Evolutionary conservation across 2,113 vertebrate species (phyloP), one percentile per base, ranked within the genome.

Genomic region (Bubo scandiacus): DNA sequence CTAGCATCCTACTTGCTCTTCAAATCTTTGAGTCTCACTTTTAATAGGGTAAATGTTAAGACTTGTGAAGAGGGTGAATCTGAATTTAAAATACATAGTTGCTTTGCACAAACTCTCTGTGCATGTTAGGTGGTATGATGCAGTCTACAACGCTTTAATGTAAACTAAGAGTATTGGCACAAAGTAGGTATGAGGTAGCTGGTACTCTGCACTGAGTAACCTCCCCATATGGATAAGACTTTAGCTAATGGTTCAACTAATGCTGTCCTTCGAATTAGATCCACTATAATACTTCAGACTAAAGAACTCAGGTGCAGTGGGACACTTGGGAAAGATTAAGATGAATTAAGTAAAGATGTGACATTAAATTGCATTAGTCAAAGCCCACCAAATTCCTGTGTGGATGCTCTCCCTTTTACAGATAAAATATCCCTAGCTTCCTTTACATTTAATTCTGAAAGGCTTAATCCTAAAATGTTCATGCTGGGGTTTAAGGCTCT

Each of bases 261-360:
- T 43, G 77, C 61, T 67, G 20, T 62, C 77, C 74, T 92, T 58
- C 3, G 8, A 72, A 85, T 75, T 36, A 79, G 61, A 91, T 68
- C 52, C 89, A 29, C 66, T 9, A 3, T 40, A 91, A 85, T 65
- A 68, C 84, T 94, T 75, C 36, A 63, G 71, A 81, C 70, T 75
- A 67, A 81, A 87, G 77, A 96, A 84, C 51, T 92, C n/a, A 6
- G 49, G 52, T 81, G 86, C 70, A 87, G 65, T 49, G 62, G 43
- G 62, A 85, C 90, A 70, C 67, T 73, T 67, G 74, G 85, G 81
- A 88, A 95, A 93, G 90, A 92, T 94, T 85, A 94, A 86, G 96
- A 81, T 86, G 79, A 88, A 94, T 93, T 88, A 91, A 95, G 78
- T 58, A 88, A 92, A 94, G 90, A 92, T 92, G 71, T 90, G 93